Conservation (phyloP, 2,888 invertebrate genomes). For the Volucella inflata region DNA sequence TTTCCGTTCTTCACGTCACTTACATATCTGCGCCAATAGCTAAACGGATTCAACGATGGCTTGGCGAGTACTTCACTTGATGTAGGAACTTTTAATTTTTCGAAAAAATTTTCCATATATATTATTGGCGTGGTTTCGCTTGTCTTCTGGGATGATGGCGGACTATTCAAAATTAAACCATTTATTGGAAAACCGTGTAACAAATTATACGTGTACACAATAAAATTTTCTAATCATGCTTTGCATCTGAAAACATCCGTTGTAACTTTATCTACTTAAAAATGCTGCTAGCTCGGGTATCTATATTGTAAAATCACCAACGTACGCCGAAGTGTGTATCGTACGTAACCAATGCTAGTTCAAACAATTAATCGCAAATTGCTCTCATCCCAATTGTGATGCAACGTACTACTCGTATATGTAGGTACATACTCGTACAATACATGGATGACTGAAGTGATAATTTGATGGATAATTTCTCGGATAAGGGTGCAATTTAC, state of each 20-base stretch:
- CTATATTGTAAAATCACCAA: conserved; percentile 5
- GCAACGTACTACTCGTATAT: not conserved
- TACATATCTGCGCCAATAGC: too few species aligned
- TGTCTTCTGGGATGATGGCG: too few species aligned
- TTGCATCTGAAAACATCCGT: not conserved
- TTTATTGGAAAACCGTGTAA: too few species aligned
- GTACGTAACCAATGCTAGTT: conserved; percentile 29
- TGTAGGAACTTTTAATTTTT: too few species aligned
- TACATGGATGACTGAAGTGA: conserved; percentile 26
- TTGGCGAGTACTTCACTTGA: too few species aligned
- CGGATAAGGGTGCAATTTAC: conserved; percentile 51
- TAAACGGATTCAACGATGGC: too few species aligned
- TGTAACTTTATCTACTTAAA: not conserved
- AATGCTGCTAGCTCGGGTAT: not conserved
- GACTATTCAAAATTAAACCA: too few species aligned
- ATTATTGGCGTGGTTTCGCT: too few species aligned
- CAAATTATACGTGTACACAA: too few species aligned
- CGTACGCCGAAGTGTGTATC: not conserved
- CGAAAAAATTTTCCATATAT: too few species aligned
- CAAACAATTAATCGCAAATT: conserved; percentile 70
- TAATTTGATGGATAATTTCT: conserved; percentile 56
- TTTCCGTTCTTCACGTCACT: too few species aligned
- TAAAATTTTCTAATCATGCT: not conserved
- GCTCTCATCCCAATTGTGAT: conserved; percentile 39
- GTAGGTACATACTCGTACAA: not conserved